Evolutionary conservation across 2,113 vertebrate genomes (phyloP).

Genomic region (Fulmarus glacialis): DNA sequence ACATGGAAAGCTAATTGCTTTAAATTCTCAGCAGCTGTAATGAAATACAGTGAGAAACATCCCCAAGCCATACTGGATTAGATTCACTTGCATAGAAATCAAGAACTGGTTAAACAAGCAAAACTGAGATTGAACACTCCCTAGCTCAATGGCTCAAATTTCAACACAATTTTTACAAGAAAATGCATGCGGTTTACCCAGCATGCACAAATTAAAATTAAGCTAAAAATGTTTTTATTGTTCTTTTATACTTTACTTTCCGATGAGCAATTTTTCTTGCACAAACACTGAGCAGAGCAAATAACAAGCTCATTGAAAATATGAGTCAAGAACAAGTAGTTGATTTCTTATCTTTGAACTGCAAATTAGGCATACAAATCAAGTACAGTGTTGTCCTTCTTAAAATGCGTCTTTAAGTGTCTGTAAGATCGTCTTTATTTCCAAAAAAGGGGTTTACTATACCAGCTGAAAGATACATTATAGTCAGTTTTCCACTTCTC

Average conservation of each 20-base stretch:
- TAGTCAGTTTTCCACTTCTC: neutral
- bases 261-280: conserved; percentile 35
- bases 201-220: conserved; percentile 50
- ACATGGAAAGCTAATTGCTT: conserved; percentile 55
- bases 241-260: conserved; percentile 32
- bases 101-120: conserved; percentile 57
- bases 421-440: conserved; percentile 2
- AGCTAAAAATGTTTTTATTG: conserved; percentile 38
- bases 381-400: conserved; percentile 13
- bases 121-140: conserved; percentile 27
- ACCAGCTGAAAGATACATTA: neutral
- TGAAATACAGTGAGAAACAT: conserved; percentile 44
- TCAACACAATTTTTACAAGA: conserved; percentile 23
- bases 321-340: conserved; percentile 40
- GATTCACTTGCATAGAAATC: conserved; percentile 20
- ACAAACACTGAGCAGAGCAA: conserved; percentile 50
- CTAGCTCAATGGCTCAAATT: conserved; percentile 44
- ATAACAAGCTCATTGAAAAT: conserved; percentile 48
- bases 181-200: conserved; percentile 51
- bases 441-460: neutral
- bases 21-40: conserved; percentile 59
- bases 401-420: conserved; percentile 4
- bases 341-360: conserved; percentile 49
- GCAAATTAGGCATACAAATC: conserved; percentile 37
- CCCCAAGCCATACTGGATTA: neutral